phyloP scores from a whole-genome alignment of 2,888 invertebrate genomes.

The Nasonovia ribisnigri region DNA sequence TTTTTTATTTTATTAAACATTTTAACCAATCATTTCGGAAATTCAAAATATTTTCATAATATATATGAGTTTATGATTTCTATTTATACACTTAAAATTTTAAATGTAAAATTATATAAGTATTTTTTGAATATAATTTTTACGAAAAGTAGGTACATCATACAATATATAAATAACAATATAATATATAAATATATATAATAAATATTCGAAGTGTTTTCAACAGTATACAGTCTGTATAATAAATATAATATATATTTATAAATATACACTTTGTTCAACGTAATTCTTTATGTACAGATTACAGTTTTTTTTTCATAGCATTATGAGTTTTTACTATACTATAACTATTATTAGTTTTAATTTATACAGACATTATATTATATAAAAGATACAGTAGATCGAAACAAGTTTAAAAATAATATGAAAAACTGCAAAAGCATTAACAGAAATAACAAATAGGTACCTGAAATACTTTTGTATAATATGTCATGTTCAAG shows the following conservation, averaged over 20 bases:
- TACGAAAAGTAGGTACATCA: not conserved
- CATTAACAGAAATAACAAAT: not conserved
- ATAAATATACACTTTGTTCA: not conserved
- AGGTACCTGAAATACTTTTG: not conserved
- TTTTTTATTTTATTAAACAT: not conserved
- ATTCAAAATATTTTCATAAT: not conserved
- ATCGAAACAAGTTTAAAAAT: not conserved
- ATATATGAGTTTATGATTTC: not conserved
- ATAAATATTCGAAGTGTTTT: not conserved
- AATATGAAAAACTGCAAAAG: not conserved
- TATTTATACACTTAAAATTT: not conserved
- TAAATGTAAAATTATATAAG: not conserved
- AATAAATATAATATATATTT: not conserved
- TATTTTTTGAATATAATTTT: not conserved
- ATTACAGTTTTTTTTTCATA: not conserved
- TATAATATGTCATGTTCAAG: not conserved
- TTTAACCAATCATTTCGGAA: not conserved
- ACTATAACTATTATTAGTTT: too few relatives aligned
- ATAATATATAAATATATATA: not conserved
- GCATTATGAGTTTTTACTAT: too few relatives aligned
- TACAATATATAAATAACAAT: not conserved
- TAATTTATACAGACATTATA: not conserved
- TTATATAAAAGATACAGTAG: not conserved
- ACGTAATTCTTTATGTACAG: not conserved
- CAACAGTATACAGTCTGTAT: not conserved